Percentiles rank a stretch among this genome's conserved stretches.
These are phyloP conservation scores for Pseudomyrmex pallidus DNA, from an alignment of 1,140 invertebrate genomes.

Conservation along the genomic window DNA sequence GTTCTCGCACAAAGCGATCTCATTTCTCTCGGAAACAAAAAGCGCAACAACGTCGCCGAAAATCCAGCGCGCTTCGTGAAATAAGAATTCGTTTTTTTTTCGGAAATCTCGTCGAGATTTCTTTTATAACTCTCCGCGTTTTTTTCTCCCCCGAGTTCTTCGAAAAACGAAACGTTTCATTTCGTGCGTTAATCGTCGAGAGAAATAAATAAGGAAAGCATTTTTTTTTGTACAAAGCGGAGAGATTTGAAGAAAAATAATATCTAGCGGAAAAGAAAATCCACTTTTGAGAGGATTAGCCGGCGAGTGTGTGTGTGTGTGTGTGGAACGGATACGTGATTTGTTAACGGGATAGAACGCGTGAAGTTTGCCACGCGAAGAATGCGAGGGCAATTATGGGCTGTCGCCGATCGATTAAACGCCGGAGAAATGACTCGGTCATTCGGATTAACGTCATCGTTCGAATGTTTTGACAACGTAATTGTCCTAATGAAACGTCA, in stretches of 20 bases:
- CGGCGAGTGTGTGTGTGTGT: background rate
- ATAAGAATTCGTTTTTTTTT: conserved; percentile 31
- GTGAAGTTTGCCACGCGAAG: conserved; percentile 2
- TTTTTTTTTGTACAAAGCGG: background rate
- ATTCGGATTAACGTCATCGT: conserved; percentile 20
- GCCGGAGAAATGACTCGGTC: conserved; percentile 21
- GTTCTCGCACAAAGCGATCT: background rate
- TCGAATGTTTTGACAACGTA: background rate
- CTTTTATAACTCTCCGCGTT: background rate
- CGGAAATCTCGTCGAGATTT: background rate
- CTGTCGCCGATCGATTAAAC: conserved; percentile 33
- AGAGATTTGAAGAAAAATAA: background rate
- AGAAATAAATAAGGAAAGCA: too few species aligned
- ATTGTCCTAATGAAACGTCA: background rate
- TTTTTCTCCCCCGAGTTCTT: background rate
- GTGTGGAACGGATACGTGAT: conserved; percentile 15
- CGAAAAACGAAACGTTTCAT: background rate
- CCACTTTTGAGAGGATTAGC: background rate
- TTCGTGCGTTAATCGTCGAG: too few species aligned
- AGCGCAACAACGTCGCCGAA: background rate
- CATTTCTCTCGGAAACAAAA: background rate
- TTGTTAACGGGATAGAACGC: background rate
- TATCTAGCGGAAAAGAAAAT: background rate
- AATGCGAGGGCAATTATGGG: conserved; percentile 42
- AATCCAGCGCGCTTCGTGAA: background rate